Evolutionary conservation across 2,888 invertebrate genomes (phyloP).

Genomic region (Zaprionus obscuricornis): DNA sequence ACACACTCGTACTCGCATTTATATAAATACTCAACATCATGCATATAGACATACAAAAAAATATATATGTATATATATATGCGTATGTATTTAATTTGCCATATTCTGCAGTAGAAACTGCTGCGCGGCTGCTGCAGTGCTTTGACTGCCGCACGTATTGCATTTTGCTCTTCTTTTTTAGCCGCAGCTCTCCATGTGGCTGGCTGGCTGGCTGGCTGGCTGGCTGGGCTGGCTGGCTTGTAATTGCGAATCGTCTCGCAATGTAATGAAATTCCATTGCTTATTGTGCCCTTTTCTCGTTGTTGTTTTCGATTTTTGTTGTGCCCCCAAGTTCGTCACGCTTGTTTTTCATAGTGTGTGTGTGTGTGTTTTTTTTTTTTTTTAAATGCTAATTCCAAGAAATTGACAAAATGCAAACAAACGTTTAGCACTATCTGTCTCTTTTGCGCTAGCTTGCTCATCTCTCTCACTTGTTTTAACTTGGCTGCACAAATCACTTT

Average conservation of each 20-base stretch:
- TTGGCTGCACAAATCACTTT: constrained; percentile 24
- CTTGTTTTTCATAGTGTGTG: no score
- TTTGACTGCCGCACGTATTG: no score
- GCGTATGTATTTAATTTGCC: constrained; percentile 43
- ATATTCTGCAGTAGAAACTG: no score
- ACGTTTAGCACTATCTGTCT: not conserved
- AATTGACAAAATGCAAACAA: constrained; percentile 26
- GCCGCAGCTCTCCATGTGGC: constrained; percentile 7
- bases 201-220: not conserved
- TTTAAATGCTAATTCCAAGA: constrained; percentile 27
- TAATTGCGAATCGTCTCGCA: constrained; percentile 41
- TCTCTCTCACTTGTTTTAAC: constrained; percentile 7
- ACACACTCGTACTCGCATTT: no score
- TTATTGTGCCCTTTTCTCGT: not conserved
- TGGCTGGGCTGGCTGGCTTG: no score
- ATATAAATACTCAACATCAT: no score
- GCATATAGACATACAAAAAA: no score
- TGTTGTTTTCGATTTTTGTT: constrained; percentile 7
- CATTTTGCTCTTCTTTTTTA: constrained; percentile 3
- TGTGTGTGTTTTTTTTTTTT: constrained; percentile 12
- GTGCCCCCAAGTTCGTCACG: constrained; percentile 7
- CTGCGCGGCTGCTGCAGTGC: constrained; percentile 23
- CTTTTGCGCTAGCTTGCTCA: constrained; percentile 1
- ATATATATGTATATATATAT: not conserved
- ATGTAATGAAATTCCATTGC: constrained; percentile 39